A percentile compares a stretch with the other conserved stretches of the same genome.
Conservation (phyloP, 2,888 invertebrate species). For the Drosophila histrio region DNA sequence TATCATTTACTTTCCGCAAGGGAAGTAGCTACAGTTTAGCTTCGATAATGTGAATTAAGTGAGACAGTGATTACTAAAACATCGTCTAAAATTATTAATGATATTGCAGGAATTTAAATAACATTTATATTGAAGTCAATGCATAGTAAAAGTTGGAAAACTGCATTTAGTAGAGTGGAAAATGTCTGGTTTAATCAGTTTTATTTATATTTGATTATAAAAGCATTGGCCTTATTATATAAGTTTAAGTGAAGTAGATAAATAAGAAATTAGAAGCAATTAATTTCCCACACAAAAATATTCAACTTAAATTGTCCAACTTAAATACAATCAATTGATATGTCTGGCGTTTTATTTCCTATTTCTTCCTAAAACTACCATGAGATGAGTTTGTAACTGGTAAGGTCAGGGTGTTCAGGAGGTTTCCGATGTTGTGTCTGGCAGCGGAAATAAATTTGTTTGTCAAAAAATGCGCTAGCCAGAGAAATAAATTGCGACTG, state of each 20-base stretch:
- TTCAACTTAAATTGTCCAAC: no score
- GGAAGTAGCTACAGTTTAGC: background rate
- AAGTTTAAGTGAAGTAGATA: no score
- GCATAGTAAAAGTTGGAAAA: no score
- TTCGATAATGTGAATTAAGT: background rate
- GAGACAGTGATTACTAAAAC: no score
- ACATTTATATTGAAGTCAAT: background rate
- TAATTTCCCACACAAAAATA: no score
- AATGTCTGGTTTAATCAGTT: background rate
- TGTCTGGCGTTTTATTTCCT: background rate
- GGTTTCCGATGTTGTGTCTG: constrained; percentile 7
- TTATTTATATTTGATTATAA: no score
- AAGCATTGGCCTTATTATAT: no score
- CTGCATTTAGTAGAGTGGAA: background rate
- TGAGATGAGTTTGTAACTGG: constrained; percentile 11
- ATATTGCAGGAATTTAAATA: background rate
- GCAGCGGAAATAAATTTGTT: constrained; percentile 68
- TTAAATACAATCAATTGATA: constrained; percentile 10
- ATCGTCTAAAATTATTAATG: no score
- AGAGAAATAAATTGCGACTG: constrained; percentile 66
- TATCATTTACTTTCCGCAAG: background rate
- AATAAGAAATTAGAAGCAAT: no score
- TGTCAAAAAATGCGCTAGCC: constrained; percentile 49
- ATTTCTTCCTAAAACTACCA: background rate
- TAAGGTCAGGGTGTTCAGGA: constrained; percentile 12